Percentiles rank a stretch among this genome's conserved stretches.
Conservation (phyloP, 92 coral and sea anemone species). For the Phenganax marumi region DNA sequence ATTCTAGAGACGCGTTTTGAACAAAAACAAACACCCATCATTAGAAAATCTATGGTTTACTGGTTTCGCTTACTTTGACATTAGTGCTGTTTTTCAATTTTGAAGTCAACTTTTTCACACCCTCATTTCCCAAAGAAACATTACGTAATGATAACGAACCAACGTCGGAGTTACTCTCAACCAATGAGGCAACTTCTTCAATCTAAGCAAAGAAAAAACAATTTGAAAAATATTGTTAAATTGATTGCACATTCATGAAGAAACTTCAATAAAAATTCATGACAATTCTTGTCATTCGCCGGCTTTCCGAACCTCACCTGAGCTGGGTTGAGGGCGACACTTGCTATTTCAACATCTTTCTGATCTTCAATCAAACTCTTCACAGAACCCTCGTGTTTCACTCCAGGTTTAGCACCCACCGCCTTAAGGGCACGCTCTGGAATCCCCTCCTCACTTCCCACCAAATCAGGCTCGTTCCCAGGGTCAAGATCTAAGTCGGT, state of each 20-base stretch:
- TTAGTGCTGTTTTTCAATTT: constrained; percentile 55
- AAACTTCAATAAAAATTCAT: too few relatives aligned
- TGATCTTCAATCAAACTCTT: constrained; percentile 72
- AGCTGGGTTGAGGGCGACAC: constrained; percentile 69
- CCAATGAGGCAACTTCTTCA: constrained; percentile 70
- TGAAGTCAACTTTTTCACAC: constrained; percentile 60
- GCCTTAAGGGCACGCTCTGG: constrained; percentile 93
- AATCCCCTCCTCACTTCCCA: constrained; percentile 68
- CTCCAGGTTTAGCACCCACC: constrained; percentile 81
- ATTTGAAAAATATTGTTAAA: too few relatives aligned
- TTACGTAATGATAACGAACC: constrained; percentile 83
- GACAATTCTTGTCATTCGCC: background rate
- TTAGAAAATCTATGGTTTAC: background rate
- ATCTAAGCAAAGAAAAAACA: constrained; percentile 40
- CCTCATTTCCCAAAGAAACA: constrained; percentile 62
- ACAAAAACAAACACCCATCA: background rate
- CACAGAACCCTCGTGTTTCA: constrained; percentile 85
- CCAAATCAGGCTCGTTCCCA: constrained; percentile 94
- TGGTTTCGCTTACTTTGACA: constrained; percentile 60
- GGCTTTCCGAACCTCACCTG: constrained; percentile 59
- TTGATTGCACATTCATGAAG: too few relatives aligned
- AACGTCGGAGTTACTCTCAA: constrained; percentile 63
- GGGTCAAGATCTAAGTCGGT: constrained; percentile 74
- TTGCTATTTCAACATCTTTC: constrained; percentile 78
- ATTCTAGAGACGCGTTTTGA: background rate